Evolutionary conservation across 2,888 invertebrate genomes (phyloP), one percentile per base, ranked within the genome.

Genomic region (Hypselothyrea guttata): DNA sequence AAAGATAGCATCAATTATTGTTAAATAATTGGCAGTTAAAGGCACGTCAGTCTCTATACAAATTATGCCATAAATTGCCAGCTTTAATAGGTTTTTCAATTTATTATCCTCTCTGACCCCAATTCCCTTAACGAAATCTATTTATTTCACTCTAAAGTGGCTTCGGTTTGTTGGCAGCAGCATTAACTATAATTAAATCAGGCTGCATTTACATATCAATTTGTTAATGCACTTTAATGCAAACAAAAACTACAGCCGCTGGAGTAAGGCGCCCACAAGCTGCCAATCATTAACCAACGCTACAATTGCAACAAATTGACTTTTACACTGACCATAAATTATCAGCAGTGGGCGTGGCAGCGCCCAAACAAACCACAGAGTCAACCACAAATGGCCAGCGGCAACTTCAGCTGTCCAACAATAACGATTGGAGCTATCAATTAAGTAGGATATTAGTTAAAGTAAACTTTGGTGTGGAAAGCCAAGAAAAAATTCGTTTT

Each of bases 271-370:
- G 5, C 47, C 71, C 15, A 44, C 58, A 30, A 44, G 33, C 4
- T 12, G 31, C 42, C 62, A 52, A 61, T 71, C 65, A 83, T 78
- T 79, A 79, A 61, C 68, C 68, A 60, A 69, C 75, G 61, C 47
- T 76, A 59, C 71, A 70, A 71, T 71, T 71, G 70, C 49, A 49
- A 49, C 49, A 61, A 75, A 69, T 73, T 69, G 57, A 44, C 55
- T 65, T 68, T 52, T 46, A 53, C 41, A 45, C 42, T 63, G 69
- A 57, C 64, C 64, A 51, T 47, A 42, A 15, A 47, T 53, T 33
- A 28, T 13, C 46, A 31, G 40, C 33, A 35, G n/a, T 13, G 22
- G 30, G 53, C 61, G 64, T 61, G 72, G 58, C 55, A 34, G 44
- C 7, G 18, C 11, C 22, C 22, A 22, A 16, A n/a, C 18, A 38